Evolutionary conservation across 2,888 invertebrate species (phyloP), one percentile per base, ranked within the genome.

Genomic region (Prenolepis imparis): DNA sequence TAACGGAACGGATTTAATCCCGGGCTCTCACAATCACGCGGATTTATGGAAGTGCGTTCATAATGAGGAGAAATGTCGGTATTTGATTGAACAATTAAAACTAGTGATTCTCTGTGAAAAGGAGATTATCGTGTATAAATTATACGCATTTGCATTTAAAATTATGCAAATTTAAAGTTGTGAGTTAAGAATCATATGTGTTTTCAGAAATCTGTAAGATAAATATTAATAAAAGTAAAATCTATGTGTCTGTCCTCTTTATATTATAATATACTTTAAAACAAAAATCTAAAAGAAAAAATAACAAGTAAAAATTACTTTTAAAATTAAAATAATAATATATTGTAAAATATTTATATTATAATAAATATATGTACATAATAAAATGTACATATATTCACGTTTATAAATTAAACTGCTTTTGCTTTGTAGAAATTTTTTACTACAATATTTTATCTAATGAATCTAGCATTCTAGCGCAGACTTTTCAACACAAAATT

Each of bases 41-140:
- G 44, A 70, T 70, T 59, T 24, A 12, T 36, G 36, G 12, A 70
- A 59, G 6, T 70, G 36, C 36, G 21, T 59, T 48, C 32, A 36
- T 80, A 80, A 80, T 48, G 44, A 24, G 15, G 44, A 36, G 44
- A 59, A 78, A 70, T 70, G 11, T 3, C 36, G 11, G 44, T 36
- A 21, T 80, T 80, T 80, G 57, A 78, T 41, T 41, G 21, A 36
- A 70, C 32, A 80, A 80, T 80, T 70, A 70, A 18, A 41, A 8
- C 15, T 44, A 44, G 48, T 44, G 39, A 24, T 15, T 78, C 70
- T 70, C n/a, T 67, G 4, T 68, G n/a, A 57, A 55, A 5, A 67
- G 28, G 59, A 66, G 57, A 80, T 70, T 70, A 68, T 70, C 18
- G 3, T 39, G 1, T 78, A n/a, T 28, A 1, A 64, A 68, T 68